phyloP scores from a whole-genome alignment of 92 coral and sea anemone species.

The Porites evermanni region DNA sequence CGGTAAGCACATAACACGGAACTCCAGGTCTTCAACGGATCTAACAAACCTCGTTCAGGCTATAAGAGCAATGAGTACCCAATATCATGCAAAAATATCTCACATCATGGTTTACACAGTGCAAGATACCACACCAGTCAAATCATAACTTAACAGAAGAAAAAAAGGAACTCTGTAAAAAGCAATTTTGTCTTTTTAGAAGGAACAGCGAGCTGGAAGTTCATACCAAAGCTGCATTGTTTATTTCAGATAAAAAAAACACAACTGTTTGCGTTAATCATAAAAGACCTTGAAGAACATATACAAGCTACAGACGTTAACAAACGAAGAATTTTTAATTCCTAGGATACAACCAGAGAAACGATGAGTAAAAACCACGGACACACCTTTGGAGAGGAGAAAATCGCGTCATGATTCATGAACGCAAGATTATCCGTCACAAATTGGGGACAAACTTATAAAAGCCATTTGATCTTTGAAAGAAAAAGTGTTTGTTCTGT shows the following conservation, averaged over 20 bases:
- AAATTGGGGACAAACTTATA: conserved; percentile 1
- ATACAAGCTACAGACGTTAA: not conserved
- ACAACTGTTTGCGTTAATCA: not conserved
- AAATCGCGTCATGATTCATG: not conserved
- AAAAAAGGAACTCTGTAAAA: not conserved
- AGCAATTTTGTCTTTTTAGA: not conserved
- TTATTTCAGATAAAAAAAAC: too few species aligned
- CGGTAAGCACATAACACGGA: not conserved
- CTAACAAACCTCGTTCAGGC: too few species aligned
- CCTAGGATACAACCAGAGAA: not conserved
- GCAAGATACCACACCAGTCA: too few species aligned
- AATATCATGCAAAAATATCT: not conserved
- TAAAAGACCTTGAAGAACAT: not conserved
- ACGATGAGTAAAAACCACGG: conserved; percentile 8
- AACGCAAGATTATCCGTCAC: not conserved
- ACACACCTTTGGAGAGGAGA: conserved; percentile 34
- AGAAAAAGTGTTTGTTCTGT: not conserved
- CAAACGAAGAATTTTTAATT: not conserved
- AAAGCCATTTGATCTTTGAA: not conserved
- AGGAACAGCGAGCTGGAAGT: not conserved
- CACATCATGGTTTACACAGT: not conserved
- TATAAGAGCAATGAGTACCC: too few species aligned
- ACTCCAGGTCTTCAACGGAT: not conserved
- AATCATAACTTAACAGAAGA: not conserved
- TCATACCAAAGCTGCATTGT: not conserved